phyloP scores from a whole-genome alignment of 2,888 invertebrate species.

The Orthosia gothica region DNA sequence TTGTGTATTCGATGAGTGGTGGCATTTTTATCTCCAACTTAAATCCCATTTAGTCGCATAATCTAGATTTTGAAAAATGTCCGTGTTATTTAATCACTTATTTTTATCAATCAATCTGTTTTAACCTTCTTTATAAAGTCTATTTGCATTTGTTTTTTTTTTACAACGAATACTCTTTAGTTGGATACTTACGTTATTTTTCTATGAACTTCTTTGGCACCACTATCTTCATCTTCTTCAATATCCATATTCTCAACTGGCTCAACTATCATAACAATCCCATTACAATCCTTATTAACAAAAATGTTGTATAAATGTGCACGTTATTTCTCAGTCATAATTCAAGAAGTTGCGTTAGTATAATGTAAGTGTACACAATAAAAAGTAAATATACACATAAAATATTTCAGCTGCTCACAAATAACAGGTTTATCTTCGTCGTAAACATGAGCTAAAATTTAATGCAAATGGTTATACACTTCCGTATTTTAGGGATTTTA shows the following conservation, averaged over 20 bases:
- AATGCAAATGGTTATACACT: slow-evolving; percentile 65
- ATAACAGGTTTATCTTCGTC: slow-evolving; percentile 70
- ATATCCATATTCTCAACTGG: slow-evolving; percentile 1
- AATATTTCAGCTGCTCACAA: slow-evolving; percentile 70
- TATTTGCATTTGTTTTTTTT: not conserved
- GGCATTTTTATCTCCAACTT: too few relatives aligned
- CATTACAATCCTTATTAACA: slow-evolving; percentile 34
- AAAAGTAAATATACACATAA: slow-evolving; percentile 68
- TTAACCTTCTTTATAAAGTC: not conserved
- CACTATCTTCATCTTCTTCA: not conserved
- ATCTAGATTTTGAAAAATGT: too few relatives aligned
- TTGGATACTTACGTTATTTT: too few relatives aligned
- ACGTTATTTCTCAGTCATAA: slow-evolving; percentile 38
- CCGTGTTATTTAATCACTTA: too few relatives aligned
- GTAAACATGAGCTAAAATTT: slow-evolving; percentile 69
- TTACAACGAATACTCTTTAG: not conserved
- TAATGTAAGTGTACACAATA: slow-evolving; percentile 64
- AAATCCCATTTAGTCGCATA: too few relatives aligned
- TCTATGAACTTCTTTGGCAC: too few relatives aligned
- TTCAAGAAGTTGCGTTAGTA: slow-evolving; percentile 55
- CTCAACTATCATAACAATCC: slow-evolving; percentile 26
- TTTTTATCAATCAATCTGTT: not conserved
- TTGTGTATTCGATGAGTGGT: too few relatives aligned
- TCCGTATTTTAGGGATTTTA: slow-evolving; percentile 60
- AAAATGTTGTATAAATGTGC: slow-evolving; percentile 43